Base-by-base conservation (phyloP, 2,888 invertebrate species). In the Orthonevra nobilis region DNA sequence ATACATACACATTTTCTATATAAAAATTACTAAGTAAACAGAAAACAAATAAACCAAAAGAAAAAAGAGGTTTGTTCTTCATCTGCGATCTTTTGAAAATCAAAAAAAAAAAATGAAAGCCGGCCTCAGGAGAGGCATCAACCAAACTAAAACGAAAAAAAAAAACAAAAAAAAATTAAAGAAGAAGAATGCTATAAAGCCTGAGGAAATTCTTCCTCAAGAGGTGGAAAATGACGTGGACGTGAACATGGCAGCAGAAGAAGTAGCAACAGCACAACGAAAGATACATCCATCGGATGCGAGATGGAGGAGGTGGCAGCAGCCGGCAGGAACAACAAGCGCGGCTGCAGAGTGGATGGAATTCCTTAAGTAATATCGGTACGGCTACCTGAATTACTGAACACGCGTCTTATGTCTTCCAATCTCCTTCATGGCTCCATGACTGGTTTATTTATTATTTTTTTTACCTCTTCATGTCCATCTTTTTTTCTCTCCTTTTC, bases 301-400 rank as follows among this genome's bases (percentile, higher is more conserved):
- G 60, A 19, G 56, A 17, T 14, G 28, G 48, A 6, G 36, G 46
- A n/a, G 10, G 56, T 4, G 38, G 42, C 30, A 46, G 68, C 30
- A 9, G 34, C 6, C 15, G 7, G 10, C 32, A 23, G 23, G 6
- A 19, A 42, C 42, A 20, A 20, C 19, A 14, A 46, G 14, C 32
- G 34, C 44, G 30, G 48, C 48, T 19, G 50, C 36, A 64, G 38
- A 64, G 61, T 63, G 60, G 75, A 66, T 81, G 81, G 81, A 83
- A 83, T 82, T 82, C 83, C 81, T 82, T 75, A 81, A 82, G 79
- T 82, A 82, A 83, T 83, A 83, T 83, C 81, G 81, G 83, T 75
- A 81, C 83, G 82, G 85, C 85, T 85, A 85, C 85, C 85, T 85
- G 85, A 83, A 84, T 85, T 85, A 85, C 84, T 83, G 84, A 84